A percentile compares a stretch with the other conserved stretches of the same genome.
These are phyloP conservation scores for Oligia fasciuncula DNA, from an alignment of 2,888 invertebrate genomes.

Conservation along the genomic window DNA sequence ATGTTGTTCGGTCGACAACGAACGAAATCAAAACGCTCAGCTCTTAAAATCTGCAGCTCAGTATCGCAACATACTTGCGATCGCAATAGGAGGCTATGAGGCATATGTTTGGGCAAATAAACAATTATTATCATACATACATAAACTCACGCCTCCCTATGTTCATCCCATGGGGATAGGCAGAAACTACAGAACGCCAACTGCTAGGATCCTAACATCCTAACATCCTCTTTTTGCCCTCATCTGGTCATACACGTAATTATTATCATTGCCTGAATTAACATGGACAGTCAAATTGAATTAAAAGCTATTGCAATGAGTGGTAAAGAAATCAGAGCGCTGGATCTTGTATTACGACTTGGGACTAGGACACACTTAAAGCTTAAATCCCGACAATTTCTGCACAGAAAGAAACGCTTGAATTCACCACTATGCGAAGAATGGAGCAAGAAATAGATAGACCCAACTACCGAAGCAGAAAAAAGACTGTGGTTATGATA, in stretches of 20 bases:
- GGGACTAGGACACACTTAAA: not conserved
- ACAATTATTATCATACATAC: not conserved
- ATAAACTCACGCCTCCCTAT: not conserved
- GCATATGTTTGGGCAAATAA: not conserved
- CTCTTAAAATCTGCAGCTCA: constrained; percentile 1
- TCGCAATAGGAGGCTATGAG: not conserved
- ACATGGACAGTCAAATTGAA: not conserved
- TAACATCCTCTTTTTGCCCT: not conserved
- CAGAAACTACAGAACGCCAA: not conserved
- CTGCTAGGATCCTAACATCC: not conserved
- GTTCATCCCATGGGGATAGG: not conserved
- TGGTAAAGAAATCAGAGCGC: not conserved
- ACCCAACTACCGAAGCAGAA: not conserved
- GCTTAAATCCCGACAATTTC: not conserved
- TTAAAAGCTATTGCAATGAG: not conserved
- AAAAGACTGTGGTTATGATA: constrained; percentile 6
- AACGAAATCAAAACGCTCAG: not conserved
- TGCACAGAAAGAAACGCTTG: not conserved
- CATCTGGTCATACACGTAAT: not conserved
- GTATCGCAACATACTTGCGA: not conserved
- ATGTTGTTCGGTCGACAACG: not conserved
- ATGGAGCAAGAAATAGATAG: constrained; percentile 13
- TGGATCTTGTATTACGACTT: not conserved
- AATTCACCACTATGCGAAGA: not conserved
- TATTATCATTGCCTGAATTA: not conserved